These are phyloP conservation scores for Calliopum simillimum DNA, from an alignment of 2,888 invertebrate genomes.

Conservation along the genomic window DNA sequence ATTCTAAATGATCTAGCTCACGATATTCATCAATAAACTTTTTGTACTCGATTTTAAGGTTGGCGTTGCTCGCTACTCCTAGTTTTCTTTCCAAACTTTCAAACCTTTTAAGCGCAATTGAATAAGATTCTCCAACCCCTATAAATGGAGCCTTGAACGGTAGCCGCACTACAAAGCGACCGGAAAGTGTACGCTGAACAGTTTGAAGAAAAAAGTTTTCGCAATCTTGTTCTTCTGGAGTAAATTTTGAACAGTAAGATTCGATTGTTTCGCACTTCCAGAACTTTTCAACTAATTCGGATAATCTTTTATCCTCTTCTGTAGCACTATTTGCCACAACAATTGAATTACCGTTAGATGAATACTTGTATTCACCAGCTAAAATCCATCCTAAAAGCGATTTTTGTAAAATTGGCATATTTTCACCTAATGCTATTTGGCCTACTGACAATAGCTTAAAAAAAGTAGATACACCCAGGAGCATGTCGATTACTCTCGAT, in stretches of 20 bases:
- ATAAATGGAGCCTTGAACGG: too few species aligned
- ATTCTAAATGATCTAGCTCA: conserved; percentile 8
- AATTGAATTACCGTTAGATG: background rate
- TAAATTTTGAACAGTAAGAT: too few species aligned
- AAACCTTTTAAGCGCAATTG: too few species aligned
- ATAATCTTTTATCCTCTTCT: background rate
- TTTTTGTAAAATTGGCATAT: background rate
- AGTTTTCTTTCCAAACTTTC: too few species aligned
- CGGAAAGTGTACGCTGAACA: background rate
- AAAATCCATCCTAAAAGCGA: background rate
- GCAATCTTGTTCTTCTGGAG: background rate
- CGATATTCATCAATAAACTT: conserved; percentile 15
- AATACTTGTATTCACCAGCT: conserved; percentile 1
- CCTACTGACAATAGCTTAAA: background rate
- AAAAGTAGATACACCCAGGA: background rate
- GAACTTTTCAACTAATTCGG: background rate
- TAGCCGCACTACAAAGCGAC: too few species aligned
- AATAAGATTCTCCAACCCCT: too few species aligned
- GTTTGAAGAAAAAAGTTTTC: background rate
- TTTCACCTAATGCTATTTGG: background rate
- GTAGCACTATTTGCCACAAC: background rate
- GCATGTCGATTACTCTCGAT: background rate
- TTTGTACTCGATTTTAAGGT: too few species aligned
- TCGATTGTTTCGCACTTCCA: background rate
- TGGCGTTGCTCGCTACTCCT: too few species aligned